These are phyloP conservation scores for Rhea americana DNA, from an alignment of 2,113 vertebrate genomes.

Conservation along the genomic window DNA sequence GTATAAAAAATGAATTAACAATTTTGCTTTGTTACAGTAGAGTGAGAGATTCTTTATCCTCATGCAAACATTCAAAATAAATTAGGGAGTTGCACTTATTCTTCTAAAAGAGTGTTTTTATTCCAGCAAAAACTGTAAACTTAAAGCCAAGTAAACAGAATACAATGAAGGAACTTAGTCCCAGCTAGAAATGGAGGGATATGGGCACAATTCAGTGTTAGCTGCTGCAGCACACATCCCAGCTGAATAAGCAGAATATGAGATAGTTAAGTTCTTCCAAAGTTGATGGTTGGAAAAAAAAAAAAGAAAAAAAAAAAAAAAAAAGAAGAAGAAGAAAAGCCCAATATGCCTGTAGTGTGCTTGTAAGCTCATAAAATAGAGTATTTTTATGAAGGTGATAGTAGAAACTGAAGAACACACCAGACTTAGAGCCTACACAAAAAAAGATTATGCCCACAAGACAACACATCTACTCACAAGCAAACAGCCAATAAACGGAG, in stretches of 20 bases:
- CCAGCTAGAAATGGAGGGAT: neutral
- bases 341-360: too few relatives aligned
- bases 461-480: neutral
- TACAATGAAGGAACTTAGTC: neutral
- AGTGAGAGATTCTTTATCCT: neutral
- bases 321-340: too few relatives aligned
- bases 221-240: neutral
- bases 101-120: neutral
- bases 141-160: neutral
- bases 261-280: neutral
- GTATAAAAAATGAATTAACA: neutral
- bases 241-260: neutral
- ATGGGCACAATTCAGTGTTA: neutral
- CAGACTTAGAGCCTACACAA: neutral
- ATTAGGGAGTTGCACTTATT: neutral
- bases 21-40: neutral
- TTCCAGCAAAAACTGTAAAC: neutral
- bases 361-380: neutral
- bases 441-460: neutral
- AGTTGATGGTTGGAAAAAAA: neutral
- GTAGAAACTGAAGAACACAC: neutral
- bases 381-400: neutral
- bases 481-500: neutral
- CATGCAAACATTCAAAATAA: neutral
- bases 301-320: too few relatives aligned